Base-by-base conservation (phyloP, 2,797 vertebrate species). In the Nyctalus aviator region DNA sequence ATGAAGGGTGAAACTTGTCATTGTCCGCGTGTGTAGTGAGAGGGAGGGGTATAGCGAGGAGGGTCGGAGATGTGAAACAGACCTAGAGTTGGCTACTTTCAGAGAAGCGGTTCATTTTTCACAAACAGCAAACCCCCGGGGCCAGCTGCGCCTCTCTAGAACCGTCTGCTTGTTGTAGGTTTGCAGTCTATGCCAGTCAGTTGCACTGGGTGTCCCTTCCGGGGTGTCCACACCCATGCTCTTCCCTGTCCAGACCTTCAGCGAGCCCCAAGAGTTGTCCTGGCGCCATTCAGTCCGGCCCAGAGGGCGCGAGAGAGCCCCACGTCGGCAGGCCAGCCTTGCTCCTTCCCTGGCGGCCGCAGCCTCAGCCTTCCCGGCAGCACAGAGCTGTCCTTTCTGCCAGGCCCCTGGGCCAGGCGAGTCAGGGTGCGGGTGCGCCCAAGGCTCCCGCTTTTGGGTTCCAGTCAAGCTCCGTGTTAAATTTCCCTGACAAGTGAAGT, bases 401-500 rank as follows among this genome's bases (percentile, higher is more conserved):
- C 75, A 10, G 37, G 68, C 64, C 25, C n/a, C 62, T 25, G 55
- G 53, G 32, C 55, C 25, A 0, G 30, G 10, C 5, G 21, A 55
- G 14, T 59, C 81, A 46, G 17, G 30, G 30, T 17, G 9, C 1
- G 1, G 59, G 75, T 37, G 21, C 1, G 0, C 20, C 5, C 44
- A 13, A 90, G 88, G 41, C 79, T 76, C 57, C 1, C 14, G 72
- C n/a, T 93, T 78, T 81, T 5, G 57, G 62, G 15, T 68, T 82
- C 50, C 15, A 23, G 78, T 69, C 50, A 87, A 87, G 25, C 79
- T 78, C n/a, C 23, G 3, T 37, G 62, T 93, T 88, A 48, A 27
- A 87, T 91, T 91, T 85, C 23, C 55, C 69, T 68, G 85, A 66
- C 68, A 90, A 94, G 46, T 88, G 85, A 83, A 95, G 81, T 76